Conservation (phyloP, 1,140 invertebrate species). For the Laupala kohalensis region DNA sequence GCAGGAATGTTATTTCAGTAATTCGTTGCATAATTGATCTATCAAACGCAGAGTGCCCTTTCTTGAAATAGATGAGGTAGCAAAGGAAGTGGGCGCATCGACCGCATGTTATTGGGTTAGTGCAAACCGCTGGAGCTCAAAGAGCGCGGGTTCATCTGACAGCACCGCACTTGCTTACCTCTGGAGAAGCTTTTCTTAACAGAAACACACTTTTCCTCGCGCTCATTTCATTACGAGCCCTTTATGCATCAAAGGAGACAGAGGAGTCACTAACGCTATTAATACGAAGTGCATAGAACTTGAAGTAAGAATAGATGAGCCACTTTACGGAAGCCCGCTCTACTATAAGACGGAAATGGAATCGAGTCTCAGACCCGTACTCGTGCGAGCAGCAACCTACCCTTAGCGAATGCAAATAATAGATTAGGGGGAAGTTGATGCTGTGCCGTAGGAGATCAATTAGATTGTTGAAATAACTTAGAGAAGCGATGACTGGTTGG, state of each 20-base stretch:
- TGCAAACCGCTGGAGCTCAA: background rate
- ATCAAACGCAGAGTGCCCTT: too few species aligned
- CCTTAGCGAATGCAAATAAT: background rate
- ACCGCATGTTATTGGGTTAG: conserved; percentile 20
- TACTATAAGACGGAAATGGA: background rate
- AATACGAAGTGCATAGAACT: background rate
- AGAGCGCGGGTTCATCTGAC: background rate
- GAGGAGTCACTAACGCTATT: background rate
- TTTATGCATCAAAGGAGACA: background rate
- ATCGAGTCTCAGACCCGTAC: background rate
- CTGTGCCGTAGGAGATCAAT: background rate
- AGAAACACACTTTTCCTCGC: background rate
- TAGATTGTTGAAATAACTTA: background rate
- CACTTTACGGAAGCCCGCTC: background rate
- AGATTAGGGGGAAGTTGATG: background rate
- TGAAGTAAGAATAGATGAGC: background rate
- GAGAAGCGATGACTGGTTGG: background rate
- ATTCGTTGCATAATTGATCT: too few species aligned
- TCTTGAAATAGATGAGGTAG: too few species aligned
- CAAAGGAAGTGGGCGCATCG: too few species aligned
- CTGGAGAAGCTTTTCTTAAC: background rate
- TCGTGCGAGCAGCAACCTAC: background rate
- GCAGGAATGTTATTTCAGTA: too few species aligned
- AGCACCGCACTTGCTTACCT: too few species aligned
- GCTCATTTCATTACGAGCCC: background rate